phyloP scores from a whole-genome alignment of 2,113 vertebrate genomes.

The Bufo gargarizans region DNA sequence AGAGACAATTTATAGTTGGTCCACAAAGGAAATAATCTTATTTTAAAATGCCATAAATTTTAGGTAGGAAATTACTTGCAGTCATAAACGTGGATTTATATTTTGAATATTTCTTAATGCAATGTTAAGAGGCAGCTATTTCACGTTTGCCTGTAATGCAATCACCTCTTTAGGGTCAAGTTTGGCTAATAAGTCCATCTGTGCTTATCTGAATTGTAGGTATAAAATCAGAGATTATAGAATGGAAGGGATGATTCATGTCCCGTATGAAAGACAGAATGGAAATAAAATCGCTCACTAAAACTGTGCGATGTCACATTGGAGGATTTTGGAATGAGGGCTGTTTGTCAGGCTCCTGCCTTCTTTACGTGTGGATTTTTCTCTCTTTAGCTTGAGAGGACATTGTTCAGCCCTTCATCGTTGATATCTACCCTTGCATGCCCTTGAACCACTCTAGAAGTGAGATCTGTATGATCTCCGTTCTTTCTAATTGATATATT shows the following conservation, averaged over 20 bases:
- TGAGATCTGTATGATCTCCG: background rate
- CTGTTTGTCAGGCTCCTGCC: conserved; percentile 24
- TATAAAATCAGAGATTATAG: conserved; percentile 39
- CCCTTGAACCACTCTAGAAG: background rate
- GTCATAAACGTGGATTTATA: conserved; percentile 89
- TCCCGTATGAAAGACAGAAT: background rate
- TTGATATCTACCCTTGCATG: conserved; percentile 6
- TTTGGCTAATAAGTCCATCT: conserved; percentile 61
- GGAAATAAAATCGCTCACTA: conserved; percentile 38
- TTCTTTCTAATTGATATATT: background rate
- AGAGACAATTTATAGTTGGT: conserved; percentile 91
- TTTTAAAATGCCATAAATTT: conserved; percentile 96
- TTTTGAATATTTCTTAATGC: conserved; percentile 85
- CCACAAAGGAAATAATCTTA: conserved; percentile 88
- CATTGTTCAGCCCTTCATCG: background rate
- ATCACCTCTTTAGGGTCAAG: conserved; percentile 68
- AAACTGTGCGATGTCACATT: conserved; percentile 13
- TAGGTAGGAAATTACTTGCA: conserved; percentile 86
- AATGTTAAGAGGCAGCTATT: conserved; percentile 77
- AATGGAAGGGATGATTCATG: conserved; percentile 39
- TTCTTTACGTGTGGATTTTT: background rate
- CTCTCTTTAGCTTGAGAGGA: background rate
- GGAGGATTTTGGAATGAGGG: background rate
- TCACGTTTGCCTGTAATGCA: conserved; percentile 67
- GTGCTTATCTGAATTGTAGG: conserved; percentile 22